These are phyloP conservation scores for Rhyzopertha dominica DNA, from an alignment of 1,140 invertebrate genomes.

Conservation along the genomic window DNA sequence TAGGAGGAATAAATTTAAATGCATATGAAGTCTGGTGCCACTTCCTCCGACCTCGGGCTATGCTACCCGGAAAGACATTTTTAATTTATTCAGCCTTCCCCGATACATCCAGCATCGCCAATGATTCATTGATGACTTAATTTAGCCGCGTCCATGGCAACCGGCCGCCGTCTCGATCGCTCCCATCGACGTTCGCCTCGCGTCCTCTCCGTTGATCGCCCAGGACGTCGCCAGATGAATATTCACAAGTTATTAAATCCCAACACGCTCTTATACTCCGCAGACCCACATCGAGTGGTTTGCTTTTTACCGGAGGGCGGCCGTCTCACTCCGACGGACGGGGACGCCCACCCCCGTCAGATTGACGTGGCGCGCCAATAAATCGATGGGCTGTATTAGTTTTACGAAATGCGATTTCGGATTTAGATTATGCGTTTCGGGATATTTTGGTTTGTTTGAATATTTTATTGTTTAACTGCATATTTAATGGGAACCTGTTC, in stretches of 20 bases:
- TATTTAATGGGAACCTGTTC: no score
- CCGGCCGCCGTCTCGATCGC: conserved; percentile 30
- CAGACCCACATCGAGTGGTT: conserved; percentile 24
- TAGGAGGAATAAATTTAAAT: no score
- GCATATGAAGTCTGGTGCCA: no score
- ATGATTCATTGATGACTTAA: conserved; percentile 45
- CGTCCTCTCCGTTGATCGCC: not conserved
- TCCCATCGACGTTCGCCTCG: conserved; percentile 14
- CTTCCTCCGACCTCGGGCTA: no score
- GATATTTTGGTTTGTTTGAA: conserved; percentile 22
- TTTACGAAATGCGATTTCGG: conserved; percentile 22
- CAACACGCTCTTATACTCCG: conserved; percentile 33
- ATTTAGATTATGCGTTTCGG: conserved; percentile 22
- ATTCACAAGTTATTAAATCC: conserved; percentile 43
- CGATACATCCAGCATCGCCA: conserved; percentile 38
- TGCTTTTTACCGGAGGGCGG: conserved; percentile 17
- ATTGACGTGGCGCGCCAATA: conserved; percentile 13
- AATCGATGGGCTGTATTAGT: conserved; percentile 18
- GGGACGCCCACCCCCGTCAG: not conserved
- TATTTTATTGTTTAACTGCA: conserved; percentile 22
- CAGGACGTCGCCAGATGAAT: conserved; percentile 36
- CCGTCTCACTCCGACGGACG: conserved; percentile 10
- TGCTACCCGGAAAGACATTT: conserved; percentile 36
- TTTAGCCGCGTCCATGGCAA: conserved; percentile 37
- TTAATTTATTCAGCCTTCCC: conserved; percentile 38